Conservation (phyloP, 2,888 invertebrate genomes). For the Nemotelus pantherinus region DNA sequence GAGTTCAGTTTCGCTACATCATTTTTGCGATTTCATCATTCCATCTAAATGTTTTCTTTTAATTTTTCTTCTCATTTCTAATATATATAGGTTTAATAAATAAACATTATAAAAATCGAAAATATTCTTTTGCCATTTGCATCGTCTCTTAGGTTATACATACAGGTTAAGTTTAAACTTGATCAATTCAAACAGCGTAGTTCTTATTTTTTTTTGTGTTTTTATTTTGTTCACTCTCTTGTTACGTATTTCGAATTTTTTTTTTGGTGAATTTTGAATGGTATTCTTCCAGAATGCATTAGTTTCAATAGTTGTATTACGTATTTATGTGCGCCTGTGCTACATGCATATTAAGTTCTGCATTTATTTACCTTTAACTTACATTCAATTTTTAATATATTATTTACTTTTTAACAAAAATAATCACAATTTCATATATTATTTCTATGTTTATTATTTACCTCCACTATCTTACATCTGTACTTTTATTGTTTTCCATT, state of each 20-base stretch:
- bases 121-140: constrained; percentile 37
- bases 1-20: constrained; percentile 27
- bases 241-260: constrained; percentile 25
- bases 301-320: constrained; percentile 35
- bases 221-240: constrained; percentile 31
- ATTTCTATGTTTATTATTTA: constrained; percentile 48
- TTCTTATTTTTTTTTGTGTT: constrained; percentile 8
- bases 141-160: constrained; percentile 45
- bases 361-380: constrained; percentile 36
- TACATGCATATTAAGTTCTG: constrained; percentile 36
- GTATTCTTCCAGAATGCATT: constrained; percentile 21
- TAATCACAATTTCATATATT: constrained; percentile 54
- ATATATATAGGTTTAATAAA: constrained; percentile 36
- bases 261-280: background rate
- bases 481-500: constrained; percentile 47
- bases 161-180: constrained; percentile 42
- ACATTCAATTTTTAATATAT: constrained; percentile 52
- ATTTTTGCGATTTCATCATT: constrained; percentile 8
- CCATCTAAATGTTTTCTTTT: constrained; percentile 19
- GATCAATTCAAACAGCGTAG: constrained; percentile 19
- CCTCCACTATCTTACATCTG: constrained; percentile 53
- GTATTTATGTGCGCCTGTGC: constrained; percentile 36
- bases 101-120: constrained; percentile 44
- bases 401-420: constrained; percentile 56
- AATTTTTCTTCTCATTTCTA: constrained; percentile 11